Percentiles rank a stretch among this genome's conserved stretches.
phyloP scores from a whole-genome alignment of 1,140 invertebrate species.

The Pachypsylla venusta region DNA sequence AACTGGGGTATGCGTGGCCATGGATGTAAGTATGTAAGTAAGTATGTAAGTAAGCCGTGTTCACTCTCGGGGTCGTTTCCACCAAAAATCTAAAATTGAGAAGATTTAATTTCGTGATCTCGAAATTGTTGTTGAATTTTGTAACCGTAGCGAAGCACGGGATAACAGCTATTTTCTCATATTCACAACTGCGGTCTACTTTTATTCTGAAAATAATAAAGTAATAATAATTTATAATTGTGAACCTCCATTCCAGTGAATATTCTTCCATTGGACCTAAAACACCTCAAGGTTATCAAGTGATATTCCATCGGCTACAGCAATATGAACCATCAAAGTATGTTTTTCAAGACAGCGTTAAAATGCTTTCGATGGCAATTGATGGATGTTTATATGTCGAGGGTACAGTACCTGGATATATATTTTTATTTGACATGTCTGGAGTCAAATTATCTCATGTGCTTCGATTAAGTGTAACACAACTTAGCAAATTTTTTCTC shows the following conservation, averaged over 20 bases:
- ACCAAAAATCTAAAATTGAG: no score
- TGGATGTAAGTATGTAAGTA: conserved; percentile 1
- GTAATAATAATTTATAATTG: no score
- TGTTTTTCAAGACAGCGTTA: conserved; percentile 46
- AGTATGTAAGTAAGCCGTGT: no score
- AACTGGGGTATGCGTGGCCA: conserved; percentile 4
- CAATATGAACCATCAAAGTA: conserved; percentile 45
- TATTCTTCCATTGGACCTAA: conserved; percentile 23
- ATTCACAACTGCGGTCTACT: no score
- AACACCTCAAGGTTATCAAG: conserved; percentile 38
- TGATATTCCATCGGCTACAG: conserved; percentile 44
- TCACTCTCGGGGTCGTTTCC: no score
- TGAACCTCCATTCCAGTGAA: conserved; percentile 19
- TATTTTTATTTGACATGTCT: conserved; percentile 49
- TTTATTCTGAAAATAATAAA: no score
- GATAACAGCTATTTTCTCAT: background rate
- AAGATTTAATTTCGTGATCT: no score
- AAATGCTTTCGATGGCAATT: conserved; percentile 31
- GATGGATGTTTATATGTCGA: conserved; percentile 20
- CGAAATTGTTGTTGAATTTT: no score
- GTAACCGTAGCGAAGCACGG: no score
- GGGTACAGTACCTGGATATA: conserved; percentile 29
- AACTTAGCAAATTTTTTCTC: conserved; percentile 40
- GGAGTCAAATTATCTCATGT: conserved; percentile 42
- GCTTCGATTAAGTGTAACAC: conserved; percentile 40